A percentile compares a stretch with the other conserved stretches of the same genome.
These are phyloP conservation scores for Apolygus lucorum DNA, from an alignment of 1,140 invertebrate genomes.

Conservation along the genomic window DNA sequence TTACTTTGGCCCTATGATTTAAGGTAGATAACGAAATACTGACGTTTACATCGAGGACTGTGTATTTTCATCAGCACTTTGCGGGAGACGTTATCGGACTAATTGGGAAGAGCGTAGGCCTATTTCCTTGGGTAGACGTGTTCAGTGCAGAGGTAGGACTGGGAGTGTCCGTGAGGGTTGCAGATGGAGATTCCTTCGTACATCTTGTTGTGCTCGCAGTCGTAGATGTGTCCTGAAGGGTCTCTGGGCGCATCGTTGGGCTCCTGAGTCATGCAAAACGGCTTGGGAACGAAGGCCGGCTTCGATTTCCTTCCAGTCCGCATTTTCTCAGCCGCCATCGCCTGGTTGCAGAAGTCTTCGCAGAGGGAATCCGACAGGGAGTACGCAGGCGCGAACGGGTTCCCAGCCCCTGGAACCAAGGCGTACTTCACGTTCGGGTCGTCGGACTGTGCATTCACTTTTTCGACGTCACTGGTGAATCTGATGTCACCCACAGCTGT, in stretches of 20 bases:
- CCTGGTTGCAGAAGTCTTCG: not conserved
- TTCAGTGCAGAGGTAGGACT: not conserved
- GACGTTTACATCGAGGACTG: too few relatives aligned
- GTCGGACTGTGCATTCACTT: not conserved
- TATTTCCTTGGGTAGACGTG: not conserved
- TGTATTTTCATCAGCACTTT: too few relatives aligned
- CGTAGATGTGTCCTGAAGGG: not conserved
- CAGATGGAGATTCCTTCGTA: not conserved
- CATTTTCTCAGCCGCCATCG: not conserved
- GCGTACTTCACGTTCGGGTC: conserved; percentile 7
- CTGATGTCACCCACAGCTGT: not conserved
- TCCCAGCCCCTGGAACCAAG: not conserved
- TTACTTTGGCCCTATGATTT: too few relatives aligned
- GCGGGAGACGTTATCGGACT: too few relatives aligned
- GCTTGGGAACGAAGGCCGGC: not conserved
- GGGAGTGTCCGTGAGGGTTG: not conserved
- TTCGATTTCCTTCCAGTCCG: not conserved
- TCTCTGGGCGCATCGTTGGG: not conserved
- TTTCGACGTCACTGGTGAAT: conserved; percentile 2
- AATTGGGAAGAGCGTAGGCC: too few relatives aligned
- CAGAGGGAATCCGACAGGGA: not conserved
- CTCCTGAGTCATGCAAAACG: not conserved
- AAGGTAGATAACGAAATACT: too few relatives aligned
- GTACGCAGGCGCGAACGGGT: conserved; percentile 5
- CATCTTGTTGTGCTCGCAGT: not conserved